Evolutionary conservation across 1,140 invertebrate species (phyloP), one percentile per base, ranked within the genome.

Genomic region (Drosophila setifemur): DNA sequence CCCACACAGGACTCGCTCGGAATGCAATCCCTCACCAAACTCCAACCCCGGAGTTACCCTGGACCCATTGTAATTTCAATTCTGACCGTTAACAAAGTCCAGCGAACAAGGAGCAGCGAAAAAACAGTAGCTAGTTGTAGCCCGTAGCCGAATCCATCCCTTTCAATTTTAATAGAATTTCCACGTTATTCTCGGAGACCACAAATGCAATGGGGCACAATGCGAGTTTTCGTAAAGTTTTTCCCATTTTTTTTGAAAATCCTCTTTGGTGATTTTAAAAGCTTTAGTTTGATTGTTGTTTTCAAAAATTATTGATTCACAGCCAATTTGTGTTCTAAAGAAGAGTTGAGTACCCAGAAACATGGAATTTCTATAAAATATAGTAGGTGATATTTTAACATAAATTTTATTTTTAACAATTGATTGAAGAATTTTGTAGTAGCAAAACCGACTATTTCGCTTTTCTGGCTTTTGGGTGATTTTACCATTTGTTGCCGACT

Each of bases 91-190:
- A 67, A 60, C 42, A 29, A 45, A 48, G 53, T 52, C 33, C 37
- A 53, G n/a, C n/a, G n/a, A 60, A 37, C 50, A 47, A 37, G 55
- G 52, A 19, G 26, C 11, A 25, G 31, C 23, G 12, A 14, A 37
- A 37, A 37, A 37, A 18, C 14, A 37, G 25, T 3, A 18, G 49
- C 64, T 50, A 8, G 31, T 45, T 66, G 14, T 37, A 16, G 33
- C 33, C 9, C 28, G 23, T 21, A 11, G 29, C 45, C 42, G 53
- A 23, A 52, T 52, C 63, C 61, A 54, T 55, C 47, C 58, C 54
- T 63, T 74, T 69, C 73, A 83, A 63, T 53, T 70, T 83, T 74
- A 71, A 83, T 74, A 52, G 58, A 78, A 85, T 71, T 78, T 71
- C 54, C 66, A 26, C 40, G 33, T 58, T 70, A 78, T 78, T 78